phyloP scores from a whole-genome alignment of 2,888 invertebrate genomes.

The Tanypteryx hageni region DNA sequence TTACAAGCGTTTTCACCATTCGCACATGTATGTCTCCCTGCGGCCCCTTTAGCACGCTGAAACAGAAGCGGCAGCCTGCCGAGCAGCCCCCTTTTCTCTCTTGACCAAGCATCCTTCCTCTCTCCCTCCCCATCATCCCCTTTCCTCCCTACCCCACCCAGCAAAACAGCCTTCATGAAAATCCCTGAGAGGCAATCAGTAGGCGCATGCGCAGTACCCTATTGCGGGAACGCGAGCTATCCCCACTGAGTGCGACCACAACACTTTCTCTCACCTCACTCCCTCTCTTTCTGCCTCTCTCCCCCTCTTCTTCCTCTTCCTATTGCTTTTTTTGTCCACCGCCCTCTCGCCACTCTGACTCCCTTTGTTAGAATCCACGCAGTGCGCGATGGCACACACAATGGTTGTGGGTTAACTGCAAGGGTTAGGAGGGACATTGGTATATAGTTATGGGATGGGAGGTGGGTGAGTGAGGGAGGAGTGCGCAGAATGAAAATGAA shows the following conservation, averaged over 20 bases:
- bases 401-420: slow-evolving; percentile 51
- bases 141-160: neutral
- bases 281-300: neutral
- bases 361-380: slow-evolving; percentile 36
- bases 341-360: neutral
- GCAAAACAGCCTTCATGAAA: neutral
- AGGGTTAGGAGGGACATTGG: slow-evolving; percentile 42
- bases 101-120: neutral
- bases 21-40: neutral
- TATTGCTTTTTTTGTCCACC: neutral
- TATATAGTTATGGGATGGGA: slow-evolving; percentile 11
- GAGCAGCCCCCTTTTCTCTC: neutral
- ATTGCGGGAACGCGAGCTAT: slow-evolving; percentile 43
- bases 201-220: slow-evolving; percentile 42
- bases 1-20: neutral
- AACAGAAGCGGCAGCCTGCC: neutral
- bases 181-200: slow-evolving; percentile 41
- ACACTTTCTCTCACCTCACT: slow-evolving; percentile 1
- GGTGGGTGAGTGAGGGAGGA: neutral
- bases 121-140: neutral
- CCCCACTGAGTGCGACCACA: slow-evolving; percentile 40
- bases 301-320: neutral
- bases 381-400: slow-evolving; percentile 39
- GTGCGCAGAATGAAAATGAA: neutral
- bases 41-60: slow-evolving; percentile 1